Conservation (phyloP, 2,113 vertebrate species). For the Tragelaphus scriptus region DNA sequence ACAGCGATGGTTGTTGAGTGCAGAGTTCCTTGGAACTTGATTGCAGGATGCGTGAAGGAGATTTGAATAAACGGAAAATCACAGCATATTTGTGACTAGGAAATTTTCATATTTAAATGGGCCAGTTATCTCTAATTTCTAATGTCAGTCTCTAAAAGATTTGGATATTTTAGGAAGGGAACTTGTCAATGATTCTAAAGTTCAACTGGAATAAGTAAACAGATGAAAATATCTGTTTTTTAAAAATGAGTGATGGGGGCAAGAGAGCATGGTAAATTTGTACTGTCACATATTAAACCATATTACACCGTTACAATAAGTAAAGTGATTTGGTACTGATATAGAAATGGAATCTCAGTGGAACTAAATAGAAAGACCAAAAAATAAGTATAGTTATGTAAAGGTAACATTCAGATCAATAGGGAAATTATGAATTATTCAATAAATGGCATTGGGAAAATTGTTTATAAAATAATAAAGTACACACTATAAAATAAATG, state of each 20-base stretch:
- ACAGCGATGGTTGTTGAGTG: neutral
- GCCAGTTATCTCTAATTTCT: neutral
- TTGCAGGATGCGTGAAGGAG: neutral
- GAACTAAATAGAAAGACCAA: neutral
- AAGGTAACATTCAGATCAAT: neutral
- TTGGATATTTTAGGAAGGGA: neutral
- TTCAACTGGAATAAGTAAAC: neutral
- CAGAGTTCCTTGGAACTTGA: neutral
- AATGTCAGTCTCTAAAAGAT: neutral
- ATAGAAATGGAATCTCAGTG: neutral
- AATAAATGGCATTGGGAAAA: neutral
- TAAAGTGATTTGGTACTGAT: neutral
- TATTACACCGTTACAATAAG: neutral
- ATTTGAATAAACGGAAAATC: neutral
- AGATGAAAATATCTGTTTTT: neutral
- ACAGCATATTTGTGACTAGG: neutral
- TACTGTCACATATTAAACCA: neutral
- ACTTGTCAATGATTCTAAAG: neutral
- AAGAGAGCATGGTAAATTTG: neutral
- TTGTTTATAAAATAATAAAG: slow-evolving; percentile 35
- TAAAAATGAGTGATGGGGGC: neutral
- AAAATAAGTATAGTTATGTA: neutral
- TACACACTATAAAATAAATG: slow-evolving; percentile 10
- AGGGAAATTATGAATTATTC: neutral
- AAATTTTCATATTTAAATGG: neutral